Evolutionary conservation across 2,797 vertebrate genomes (phyloP).

Genomic region (Mus caroli): DNA sequence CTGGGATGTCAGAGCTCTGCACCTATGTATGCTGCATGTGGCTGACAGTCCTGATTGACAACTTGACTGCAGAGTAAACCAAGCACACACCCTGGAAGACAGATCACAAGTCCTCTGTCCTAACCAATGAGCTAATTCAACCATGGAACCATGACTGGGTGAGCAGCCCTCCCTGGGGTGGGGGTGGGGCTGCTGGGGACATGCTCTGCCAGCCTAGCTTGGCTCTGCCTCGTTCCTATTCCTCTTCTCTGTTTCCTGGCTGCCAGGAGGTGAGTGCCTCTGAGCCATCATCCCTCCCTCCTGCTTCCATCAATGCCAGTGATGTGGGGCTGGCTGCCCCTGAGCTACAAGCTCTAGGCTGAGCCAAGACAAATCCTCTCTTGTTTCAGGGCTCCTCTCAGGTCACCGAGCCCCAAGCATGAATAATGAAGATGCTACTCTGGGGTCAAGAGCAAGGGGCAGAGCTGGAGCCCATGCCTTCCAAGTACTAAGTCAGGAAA

Average conservation of each 20-base stretch:
- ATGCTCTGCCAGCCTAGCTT: background rate
- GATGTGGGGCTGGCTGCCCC: background rate
- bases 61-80: background rate
- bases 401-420: background rate
- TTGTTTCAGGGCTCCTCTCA: background rate
- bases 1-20: background rate
- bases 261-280: background rate
- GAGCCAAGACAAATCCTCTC: background rate
- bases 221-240: background rate
- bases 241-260: background rate
- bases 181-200: background rate
- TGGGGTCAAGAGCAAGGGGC: constrained; percentile 24
- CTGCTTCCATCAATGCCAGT: background rate
- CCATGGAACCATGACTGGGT: background rate
- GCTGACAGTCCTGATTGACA: background rate
- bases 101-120: background rate
- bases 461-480: background rate
- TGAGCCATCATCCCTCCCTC: background rate
- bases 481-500: background rate
- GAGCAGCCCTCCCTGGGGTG: background rate
- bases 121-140: background rate
- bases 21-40: background rate
- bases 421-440: background rate
- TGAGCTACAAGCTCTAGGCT: background rate
- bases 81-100: background rate